These are phyloP conservation scores for Lepidurus arcticus DNA, from an alignment of 1,140 invertebrate genomes.

Conservation along the genomic window DNA sequence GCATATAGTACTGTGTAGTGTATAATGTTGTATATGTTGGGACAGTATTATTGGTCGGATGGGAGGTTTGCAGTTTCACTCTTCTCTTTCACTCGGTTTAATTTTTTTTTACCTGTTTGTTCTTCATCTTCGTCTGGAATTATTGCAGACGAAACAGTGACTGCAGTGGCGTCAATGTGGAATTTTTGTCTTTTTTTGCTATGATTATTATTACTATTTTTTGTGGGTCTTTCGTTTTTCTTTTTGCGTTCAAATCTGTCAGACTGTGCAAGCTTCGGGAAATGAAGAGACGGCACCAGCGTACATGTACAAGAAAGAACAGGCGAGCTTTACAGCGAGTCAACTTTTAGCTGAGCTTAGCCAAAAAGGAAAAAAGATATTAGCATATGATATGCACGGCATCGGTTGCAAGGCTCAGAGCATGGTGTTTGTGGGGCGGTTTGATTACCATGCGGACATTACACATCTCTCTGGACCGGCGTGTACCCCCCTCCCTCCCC, in stretches of 20 bases:
- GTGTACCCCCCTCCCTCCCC: slow-evolving; percentile 9
- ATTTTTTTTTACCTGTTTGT: slow-evolving; percentile 4
- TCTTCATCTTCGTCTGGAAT: background rate
- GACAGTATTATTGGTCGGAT: background rate
- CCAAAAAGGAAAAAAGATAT: background rate
- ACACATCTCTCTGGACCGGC: slow-evolving; percentile 16
- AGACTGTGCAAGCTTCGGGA: background rate
- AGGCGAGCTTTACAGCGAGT: background rate
- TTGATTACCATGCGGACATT: slow-evolving; percentile 21
- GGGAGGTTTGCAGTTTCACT: slow-evolving; percentile 1
- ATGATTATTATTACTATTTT: background rate
- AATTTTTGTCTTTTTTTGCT: background rate
- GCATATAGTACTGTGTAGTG: background rate
- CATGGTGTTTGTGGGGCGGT: slow-evolving; percentile 17
- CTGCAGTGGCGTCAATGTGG: background rate
- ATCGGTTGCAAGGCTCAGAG: slow-evolving; percentile 13
- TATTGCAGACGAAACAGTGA: background rate
- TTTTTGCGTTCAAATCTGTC: background rate
- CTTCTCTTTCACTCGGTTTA: background rate
- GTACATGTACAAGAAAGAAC: background rate
- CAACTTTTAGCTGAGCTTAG: background rate
- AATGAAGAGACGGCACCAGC: background rate
- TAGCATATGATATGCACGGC: slow-evolving; percentile 21
- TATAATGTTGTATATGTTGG: too few relatives aligned
- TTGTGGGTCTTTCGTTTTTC: background rate